These are phyloP conservation scores for Caenorhabditis sulstoni DNA, from an alignment of 2,888 invertebrate genomes.

Conservation along the genomic window DNA sequence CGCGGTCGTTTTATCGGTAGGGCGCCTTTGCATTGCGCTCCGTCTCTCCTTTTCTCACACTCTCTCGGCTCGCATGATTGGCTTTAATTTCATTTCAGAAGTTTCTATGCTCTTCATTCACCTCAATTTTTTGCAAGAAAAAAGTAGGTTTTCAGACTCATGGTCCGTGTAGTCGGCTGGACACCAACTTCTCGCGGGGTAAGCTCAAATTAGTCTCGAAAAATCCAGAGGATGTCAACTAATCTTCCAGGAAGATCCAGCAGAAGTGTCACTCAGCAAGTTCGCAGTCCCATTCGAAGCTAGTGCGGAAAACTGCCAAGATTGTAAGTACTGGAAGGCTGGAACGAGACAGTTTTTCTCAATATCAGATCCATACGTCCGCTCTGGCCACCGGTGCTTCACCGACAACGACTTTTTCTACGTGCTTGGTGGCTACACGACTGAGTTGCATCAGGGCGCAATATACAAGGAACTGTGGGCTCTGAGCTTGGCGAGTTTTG, in stretches of 20 bases:
- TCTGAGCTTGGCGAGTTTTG: slow-evolving; percentile 64
- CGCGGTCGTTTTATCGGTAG: slow-evolving; percentile 31
- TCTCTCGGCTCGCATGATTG: slow-evolving; percentile 10
- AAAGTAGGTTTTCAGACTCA: neutral
- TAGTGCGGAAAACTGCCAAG: neutral
- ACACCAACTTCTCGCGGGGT: slow-evolving; percentile 14
- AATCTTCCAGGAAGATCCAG: slow-evolving; percentile 11
- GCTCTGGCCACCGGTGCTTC: slow-evolving; percentile 76
- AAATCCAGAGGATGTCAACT: neutral
- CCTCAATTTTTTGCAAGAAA: neutral
- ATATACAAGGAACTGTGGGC: slow-evolving; percentile 57
- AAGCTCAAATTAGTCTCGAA: neutral
- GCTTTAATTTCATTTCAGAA: neutral
- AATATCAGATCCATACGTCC: slow-evolving; percentile 57
- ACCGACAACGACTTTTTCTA: slow-evolving; percentile 73
- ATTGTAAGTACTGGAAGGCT: neutral
- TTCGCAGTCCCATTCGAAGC: slow-evolving; percentile 2
- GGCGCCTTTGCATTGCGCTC: slow-evolving; percentile 29
- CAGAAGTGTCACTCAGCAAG: neutral
- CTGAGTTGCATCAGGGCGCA: neutral
- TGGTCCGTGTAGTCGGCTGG: slow-evolving; percentile 29
- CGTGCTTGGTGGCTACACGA: slow-evolving; percentile 72
- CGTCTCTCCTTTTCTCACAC: slow-evolving; percentile 14
- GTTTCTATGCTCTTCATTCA: neutral
- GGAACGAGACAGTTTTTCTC: neutral